Conservation (phyloP, 2,113 vertebrate genomes). For the Burhinus bistriatus region DNA sequence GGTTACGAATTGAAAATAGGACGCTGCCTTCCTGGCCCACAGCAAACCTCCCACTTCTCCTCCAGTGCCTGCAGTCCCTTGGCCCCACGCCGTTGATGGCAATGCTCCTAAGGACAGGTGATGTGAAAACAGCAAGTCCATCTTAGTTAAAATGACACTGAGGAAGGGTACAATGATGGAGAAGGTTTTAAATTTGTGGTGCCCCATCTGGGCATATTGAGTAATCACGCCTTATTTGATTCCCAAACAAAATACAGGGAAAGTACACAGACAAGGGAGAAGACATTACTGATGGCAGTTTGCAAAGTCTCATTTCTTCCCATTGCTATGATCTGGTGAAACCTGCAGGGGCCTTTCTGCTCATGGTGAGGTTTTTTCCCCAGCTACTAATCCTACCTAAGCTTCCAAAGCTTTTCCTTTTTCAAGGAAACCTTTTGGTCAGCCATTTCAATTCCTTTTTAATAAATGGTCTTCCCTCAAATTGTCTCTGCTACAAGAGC, state of each 20-base stretch:
- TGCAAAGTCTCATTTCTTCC: not conserved
- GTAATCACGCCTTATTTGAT: not conserved
- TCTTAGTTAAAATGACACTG: not conserved
- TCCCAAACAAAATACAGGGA: not conserved
- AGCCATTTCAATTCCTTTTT: conserved; percentile 11
- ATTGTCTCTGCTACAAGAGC: not conserved
- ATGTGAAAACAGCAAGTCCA: not conserved
- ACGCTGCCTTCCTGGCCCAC: not conserved
- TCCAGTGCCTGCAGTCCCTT: not conserved
- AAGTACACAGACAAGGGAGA: not conserved
- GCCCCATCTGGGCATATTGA: not conserved
- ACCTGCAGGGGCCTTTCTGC: not conserved
- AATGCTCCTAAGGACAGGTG: not conserved
- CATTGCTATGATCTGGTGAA: not conserved
- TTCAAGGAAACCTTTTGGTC: conserved; percentile 1
- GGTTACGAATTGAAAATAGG: not conserved
- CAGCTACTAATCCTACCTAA: not conserved
- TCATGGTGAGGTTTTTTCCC: not conserved
- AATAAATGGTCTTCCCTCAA: conserved; percentile 24
- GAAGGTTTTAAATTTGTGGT: not conserved
- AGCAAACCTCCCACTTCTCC: not conserved
- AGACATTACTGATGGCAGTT: not conserved
- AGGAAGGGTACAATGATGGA: not conserved
- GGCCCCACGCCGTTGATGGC: not conserved
- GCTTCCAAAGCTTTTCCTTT: not conserved